Evolutionary conservation across 2,113 vertebrate species (phyloP), one percentile per base, ranked within the genome.

Genomic region (Strix uralensis): DNA sequence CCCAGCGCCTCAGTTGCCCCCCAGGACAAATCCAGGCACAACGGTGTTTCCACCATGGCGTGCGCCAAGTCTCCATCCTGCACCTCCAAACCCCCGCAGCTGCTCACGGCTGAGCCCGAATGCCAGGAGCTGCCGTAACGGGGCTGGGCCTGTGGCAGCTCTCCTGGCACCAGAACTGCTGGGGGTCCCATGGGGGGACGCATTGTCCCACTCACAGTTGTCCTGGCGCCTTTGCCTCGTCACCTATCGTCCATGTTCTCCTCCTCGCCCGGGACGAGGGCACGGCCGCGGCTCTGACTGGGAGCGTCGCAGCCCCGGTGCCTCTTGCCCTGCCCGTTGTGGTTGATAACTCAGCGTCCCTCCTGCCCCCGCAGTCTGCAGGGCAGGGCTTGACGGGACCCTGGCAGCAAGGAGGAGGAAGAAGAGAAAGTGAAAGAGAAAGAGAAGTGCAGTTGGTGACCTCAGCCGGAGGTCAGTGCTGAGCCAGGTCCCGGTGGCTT

Each of bases 51-150:
- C 2, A 21, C 30, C 54, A 61, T 1, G 3, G 36, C 5, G 3
- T 0, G 2, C 34, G 59, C 67, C 34, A 61, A 34, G 46, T 30
- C 52, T 36, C 18, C 26, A 1, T 5, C 19, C 77, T 32, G 61
- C 1, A 6, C 49, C 51, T 47, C 5, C 1, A 15, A 70, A 11
- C 2, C 10, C 23, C 14, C 0, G 0, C 0, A 15, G 49, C 67
- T 46, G 18, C 40, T 67, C 23, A 62, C 4, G 11, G 38, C 47
- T 3, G 2, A 84, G 32, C 57, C n/a, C 4, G 3, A 5, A 1
- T 3, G 13, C 26, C 4, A 1, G 40, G 19, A 15, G 40, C 42
- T 75, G 70, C 25, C 1, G 1, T 17, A 36, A 29, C 1, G 2
- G 42, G 29, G 86, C 52, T 2, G 34, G 36, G 34, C 36, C 67